phyloP scores from a whole-genome alignment of 2,797 vertebrate genomes.

The Pogoniulus pusillus region DNA sequence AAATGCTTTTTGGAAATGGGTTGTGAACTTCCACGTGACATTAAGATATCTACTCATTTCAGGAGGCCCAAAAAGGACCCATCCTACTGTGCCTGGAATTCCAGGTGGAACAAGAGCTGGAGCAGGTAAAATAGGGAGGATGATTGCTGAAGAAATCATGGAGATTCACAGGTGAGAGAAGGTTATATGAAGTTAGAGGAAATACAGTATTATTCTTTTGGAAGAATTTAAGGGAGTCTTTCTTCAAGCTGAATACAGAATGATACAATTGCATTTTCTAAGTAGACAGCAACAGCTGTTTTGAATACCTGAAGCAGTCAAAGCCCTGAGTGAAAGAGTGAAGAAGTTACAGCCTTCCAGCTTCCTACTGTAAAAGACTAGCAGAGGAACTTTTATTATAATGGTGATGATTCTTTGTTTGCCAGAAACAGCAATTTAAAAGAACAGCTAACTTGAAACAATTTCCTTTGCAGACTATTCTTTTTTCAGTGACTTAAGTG shows the following conservation, averaged over 20 bases:
- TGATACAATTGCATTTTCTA: background rate
- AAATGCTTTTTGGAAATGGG: background rate
- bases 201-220: background rate
- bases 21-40: background rate
- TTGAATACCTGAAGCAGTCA: background rate
- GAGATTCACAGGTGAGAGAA: constrained; percentile 93
- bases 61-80: constrained; percentile 89
- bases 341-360: background rate
- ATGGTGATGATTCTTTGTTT: background rate
- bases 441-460: background rate
- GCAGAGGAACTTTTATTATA: background rate
- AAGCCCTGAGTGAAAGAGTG: background rate
- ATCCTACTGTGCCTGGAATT: constrained; percentile 94
- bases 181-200: background rate
- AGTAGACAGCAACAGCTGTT: background rate
- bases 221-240: background rate
- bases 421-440: background rate
- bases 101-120: constrained; percentile 95
- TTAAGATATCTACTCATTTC: background rate
- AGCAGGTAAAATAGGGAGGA: constrained; percentile 98
- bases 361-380: background rate
- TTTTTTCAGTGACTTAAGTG: background rate
- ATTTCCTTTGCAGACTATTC: background rate
- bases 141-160: constrained; percentile 99
- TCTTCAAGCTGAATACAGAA: background rate